Conservation (phyloP, 2,113 vertebrate genomes). For the Eonycteris spelaea region DNA sequence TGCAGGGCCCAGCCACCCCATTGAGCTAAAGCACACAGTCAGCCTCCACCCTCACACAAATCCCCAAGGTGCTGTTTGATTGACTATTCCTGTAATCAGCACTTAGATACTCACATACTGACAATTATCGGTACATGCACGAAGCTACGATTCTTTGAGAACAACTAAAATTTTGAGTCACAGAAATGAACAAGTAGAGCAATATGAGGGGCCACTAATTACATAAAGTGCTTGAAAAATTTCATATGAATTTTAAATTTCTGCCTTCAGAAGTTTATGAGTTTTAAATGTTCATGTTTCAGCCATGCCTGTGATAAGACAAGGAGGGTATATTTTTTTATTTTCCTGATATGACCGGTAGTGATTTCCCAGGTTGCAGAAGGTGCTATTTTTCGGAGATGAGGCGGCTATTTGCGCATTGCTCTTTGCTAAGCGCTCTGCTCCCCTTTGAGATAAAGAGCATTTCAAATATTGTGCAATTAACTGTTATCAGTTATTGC, state of each 20-base stretch:
- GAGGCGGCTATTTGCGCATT: constrained; percentile 36
- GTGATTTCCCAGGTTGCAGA: neutral
- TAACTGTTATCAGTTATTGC: constrained; percentile 32
- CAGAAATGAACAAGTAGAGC: neutral
- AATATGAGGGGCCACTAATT: neutral
- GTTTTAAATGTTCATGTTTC: neutral
- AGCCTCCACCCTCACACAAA: neutral
- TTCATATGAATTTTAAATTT: neutral
- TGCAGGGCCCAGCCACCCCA: neutral
- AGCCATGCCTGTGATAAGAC: neutral
- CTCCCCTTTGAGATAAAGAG: constrained; percentile 6
- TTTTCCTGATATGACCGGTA: neutral
- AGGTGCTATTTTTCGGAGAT: neutral
- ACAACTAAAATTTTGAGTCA: neutral
- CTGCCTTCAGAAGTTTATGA: neutral
- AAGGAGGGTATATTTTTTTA: neutral
- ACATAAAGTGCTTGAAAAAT: neutral
- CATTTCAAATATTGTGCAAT: constrained; percentile 38
- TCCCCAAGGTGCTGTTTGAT: rapidly evolving
- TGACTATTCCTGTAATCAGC: neutral
- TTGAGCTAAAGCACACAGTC: neutral
- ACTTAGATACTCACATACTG: neutral
- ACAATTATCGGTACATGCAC: too few species aligned
- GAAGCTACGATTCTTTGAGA: neutral
- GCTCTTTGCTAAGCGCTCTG: neutral